Base-by-base conservation (phyloP, 1,140 invertebrate genomes). In the Cotesia chilonis region DNA sequence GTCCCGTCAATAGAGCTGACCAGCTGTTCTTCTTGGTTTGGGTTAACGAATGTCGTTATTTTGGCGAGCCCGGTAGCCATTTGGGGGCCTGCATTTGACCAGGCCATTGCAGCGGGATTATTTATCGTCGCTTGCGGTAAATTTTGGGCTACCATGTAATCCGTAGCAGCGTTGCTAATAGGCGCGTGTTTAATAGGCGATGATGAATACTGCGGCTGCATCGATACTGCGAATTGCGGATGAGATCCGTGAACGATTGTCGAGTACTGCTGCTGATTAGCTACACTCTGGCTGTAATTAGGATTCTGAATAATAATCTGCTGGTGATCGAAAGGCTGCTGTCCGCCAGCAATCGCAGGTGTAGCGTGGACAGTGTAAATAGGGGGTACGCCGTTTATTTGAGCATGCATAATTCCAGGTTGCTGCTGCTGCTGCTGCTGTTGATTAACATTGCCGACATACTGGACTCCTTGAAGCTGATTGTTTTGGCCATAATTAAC, bases 301-400 rank as follows among this genome's bases (percentile, higher is more conserved):
- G 52, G 17, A 38, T 20, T 14, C 63, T 70, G 38, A 17, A 14
- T 36, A 20, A 59, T 41, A 36, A 63, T 38, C 10, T 47, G 41
- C 41, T 72, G 61, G 47, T 66, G 54, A 10, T 70, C 70, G 59
- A 52, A 70, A 20, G 84, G 84, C 12, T 84, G 81, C 3, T 82
- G 79, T 57, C 84, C 84, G 4, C 80, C 79, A 5, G 83, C 73
- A 4, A 75, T 77, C 5, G 81, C 77, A 5, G 83, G 80, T 0
- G 78, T 76, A 0, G 83, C 78, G 35, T 83, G 83, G 28, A 77
- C 80, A 55, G 82, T 83, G 68, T 86, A 84, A 74, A 81, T 81
- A 4, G 83, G 82, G 55, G 72, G 79, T 0, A 77, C 69, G 4
- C 75, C 66, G 57, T 68, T 77, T 20, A 59, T 57, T 51, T 80